Percentiles rank a stretch among this genome's conserved stretches.
Evolutionary conservation across 1,140 invertebrate species (phyloP).

Genomic region (Oncopodura yosiiana): DNA sequence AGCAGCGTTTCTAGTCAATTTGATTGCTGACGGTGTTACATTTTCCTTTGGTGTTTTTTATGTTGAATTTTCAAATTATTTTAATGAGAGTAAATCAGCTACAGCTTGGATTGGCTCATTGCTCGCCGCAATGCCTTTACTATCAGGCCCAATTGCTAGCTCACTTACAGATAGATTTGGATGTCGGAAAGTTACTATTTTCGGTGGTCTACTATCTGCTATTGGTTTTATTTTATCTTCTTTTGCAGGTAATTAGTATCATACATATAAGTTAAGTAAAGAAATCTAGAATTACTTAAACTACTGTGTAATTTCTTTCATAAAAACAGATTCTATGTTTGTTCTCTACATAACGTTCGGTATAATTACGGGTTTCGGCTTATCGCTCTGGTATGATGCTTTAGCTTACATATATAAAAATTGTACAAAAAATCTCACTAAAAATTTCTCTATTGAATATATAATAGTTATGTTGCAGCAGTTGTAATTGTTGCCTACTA

Average conservation of each 20-base stretch:
- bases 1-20: slow-evolving; percentile 76
- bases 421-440: slow-evolving; percentile 41
- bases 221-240: slow-evolving; percentile 72
- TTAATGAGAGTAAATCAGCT: slow-evolving; percentile 68
- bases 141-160: slow-evolving; percentile 79
- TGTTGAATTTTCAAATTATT: slow-evolving; percentile 75
- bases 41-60: slow-evolving; percentile 87
- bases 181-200: slow-evolving; percentile 67
- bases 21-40: slow-evolving; percentile 89
- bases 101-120: slow-evolving; percentile 82
- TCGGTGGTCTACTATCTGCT: slow-evolving; percentile 64
- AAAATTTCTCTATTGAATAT: slow-evolving; percentile 44
- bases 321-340: slow-evolving; percentile 54
- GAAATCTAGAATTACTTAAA: neutral
- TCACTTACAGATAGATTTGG: slow-evolving; percentile 78
- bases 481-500: slow-evolving; percentile 93
- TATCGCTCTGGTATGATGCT: slow-evolving; percentile 64
- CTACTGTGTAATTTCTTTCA: neutral
- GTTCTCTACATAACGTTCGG: slow-evolving; percentile 75
- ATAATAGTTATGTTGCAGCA: slow-evolving; percentile 58
- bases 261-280: neutral
- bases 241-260: slow-evolving; percentile 42
- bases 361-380: slow-evolving; percentile 70
- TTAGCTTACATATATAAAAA: slow-evolving; percentile 33
- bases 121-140: slow-evolving; percentile 79